Evolutionary conservation across 2,797 vertebrate species (phyloP), one percentile per base, ranked within the genome.

Genomic region (Hippopotamyrus pictus): DNA sequence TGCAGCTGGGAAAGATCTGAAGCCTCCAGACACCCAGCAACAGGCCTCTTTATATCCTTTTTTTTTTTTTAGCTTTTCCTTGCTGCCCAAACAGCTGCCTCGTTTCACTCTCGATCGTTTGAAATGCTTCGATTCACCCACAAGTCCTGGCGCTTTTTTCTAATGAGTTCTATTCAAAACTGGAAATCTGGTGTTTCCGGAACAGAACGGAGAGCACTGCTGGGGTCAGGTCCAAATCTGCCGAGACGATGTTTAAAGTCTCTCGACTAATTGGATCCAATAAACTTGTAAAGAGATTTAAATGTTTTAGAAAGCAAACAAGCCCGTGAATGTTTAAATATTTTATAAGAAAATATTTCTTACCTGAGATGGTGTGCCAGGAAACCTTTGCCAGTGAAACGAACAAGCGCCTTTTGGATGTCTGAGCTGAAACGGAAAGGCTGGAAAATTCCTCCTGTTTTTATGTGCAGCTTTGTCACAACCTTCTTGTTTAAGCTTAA

Each of bases 1-100:
- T 89, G 86, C 86, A 88, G 82, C 92, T 92, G 87, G 79, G 65
- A 12, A 46, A 44, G 37, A 2, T 25, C 53, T 90, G 48, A 17
- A 37, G 37, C 69, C 51, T 41, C 65, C 33, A 51, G 46, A 76
- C 62, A 29, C 5, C 19, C 12, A 65, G 9, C 87, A n/a, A 6
- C 37, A 9, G 12, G 86, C 25, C 86, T 37, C 51, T 44, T 51
- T 5, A 12, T 29, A 9, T 86, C 2, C 46, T 44, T 25, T 88
- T 89, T 46, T 88, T 89, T 46, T 41, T 25, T 5, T 37, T 14
- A 48, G 37, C 41, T n/a, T 33, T 51, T 25, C 33, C 14, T 84
- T 51, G 8, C 29, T 79, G 88, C 22, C 50, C 51, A 79, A 41
- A 14, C 73, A 54, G 53, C 41, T 85, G 48, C 46, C 29, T 50